Base-by-base conservation (phyloP, 1,140 invertebrate species). In the Drosophila repleta region DNA sequence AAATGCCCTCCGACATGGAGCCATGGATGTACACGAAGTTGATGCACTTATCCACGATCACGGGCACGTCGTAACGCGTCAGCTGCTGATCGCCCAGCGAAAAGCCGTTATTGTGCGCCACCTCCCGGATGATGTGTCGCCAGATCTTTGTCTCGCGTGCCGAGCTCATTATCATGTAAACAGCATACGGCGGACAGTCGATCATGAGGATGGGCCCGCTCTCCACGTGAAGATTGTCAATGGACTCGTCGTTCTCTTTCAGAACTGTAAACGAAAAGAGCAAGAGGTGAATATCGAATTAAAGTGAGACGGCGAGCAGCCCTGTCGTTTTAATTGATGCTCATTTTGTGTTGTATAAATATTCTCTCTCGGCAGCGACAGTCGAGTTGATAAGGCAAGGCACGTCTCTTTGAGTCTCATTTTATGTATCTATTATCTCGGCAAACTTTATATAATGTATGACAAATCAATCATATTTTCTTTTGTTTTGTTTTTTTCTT, bases 31-130 rank as follows among this genome's bases (percentile, higher is more conserved):
- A 96, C 62, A 98, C 95, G 82, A 97, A 97, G 82, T 96, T 97
- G 41, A 98, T 95, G 91, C 97, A 98, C 90, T 97, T 97, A 74
- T 98, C 96, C 2, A 98, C 96, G 58, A 98, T 95, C 13, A 97
- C 96, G 20, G 97, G 97, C 26, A 98, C 94, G 90, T 97, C 94
- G 68, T 97, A 96, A 74, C 95, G 94, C 5, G 96, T 97, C 24
- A 98, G 92, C 90, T 97, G 97, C 90, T 98, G 97, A 74, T 98
- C 96, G 41, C 95, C 93, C 46, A 98, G 92, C 4, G 93, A 92
- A 1, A 94, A 93, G 8, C 97, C 96, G 91, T 96, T 97, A 71
- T 95, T 94, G 51, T 95, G 94, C 0, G 96, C 95, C 6, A 95
- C 95, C 64, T 95, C 92, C 78, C 95, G 93, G 10, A 97, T 93